A percentile compares a stretch with the other conserved stretches of the same genome.
phyloP scores from a whole-genome alignment of 2,797 vertebrate genomes.

The Hydrophis major region DNA sequence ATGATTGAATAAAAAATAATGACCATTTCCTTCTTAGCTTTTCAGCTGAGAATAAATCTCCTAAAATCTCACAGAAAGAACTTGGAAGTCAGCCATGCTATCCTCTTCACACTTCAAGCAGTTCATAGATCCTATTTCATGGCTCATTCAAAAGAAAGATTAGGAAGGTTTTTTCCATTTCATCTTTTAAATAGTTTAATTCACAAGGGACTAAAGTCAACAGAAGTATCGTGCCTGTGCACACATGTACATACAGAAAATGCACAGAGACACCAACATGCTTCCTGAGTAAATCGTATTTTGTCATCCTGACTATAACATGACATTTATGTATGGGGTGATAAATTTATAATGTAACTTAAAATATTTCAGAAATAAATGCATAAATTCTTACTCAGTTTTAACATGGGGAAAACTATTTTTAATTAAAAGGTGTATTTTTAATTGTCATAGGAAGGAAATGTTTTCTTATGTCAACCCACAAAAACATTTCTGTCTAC shows the following conservation, averaged over 20 bases:
- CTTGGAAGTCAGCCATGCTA: conserved; percentile 36
- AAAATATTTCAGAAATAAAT: not conserved
- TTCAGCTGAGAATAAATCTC: conserved; percentile 8
- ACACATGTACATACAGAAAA: not conserved
- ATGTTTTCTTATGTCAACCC: not conserved
- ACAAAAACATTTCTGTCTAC: not conserved
- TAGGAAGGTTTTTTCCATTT: conserved; percentile 57
- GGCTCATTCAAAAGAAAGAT: conserved; percentile 64
- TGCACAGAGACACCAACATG: conserved; percentile 4
- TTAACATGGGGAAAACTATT: not conserved
- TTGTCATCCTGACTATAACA: conserved; percentile 32
- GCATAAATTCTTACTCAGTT: not conserved
- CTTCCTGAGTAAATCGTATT: not conserved
- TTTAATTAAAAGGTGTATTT: not conserved
- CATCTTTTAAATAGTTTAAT: conserved; percentile 58
- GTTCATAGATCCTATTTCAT: conserved; percentile 60
- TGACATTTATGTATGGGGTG: conserved; percentile 9
- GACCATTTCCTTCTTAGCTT: not conserved
- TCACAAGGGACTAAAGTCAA: conserved; percentile 54
- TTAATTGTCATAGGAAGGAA: not conserved
- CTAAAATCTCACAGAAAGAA: conserved; percentile 19
- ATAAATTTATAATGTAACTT: not conserved
- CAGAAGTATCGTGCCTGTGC: not conserved
- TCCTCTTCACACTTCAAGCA: conserved; percentile 51
- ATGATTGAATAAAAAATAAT: not conserved